A percentile compares a stretch with the other conserved stretches of the same genome.
These are phyloP conservation scores for Benitochromis conjunctus DNA, from an alignment of 2,113 vertebrate genomes.

Conservation along the genomic window DNA sequence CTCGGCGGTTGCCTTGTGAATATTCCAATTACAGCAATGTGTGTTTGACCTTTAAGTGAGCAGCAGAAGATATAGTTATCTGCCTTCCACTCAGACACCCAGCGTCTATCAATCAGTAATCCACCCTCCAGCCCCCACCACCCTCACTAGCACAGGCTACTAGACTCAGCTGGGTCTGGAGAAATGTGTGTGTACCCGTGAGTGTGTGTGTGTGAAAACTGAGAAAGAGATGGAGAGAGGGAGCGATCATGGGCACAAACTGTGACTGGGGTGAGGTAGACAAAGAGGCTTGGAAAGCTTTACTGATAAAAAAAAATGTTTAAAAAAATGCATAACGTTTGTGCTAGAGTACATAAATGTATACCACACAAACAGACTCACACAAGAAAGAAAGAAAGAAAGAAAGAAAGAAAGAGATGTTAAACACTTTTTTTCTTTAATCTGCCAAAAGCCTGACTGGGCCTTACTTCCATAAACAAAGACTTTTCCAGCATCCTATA, in stretches of 20 bases:
- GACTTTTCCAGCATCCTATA: constrained; percentile 61
- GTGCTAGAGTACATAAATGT: constrained; percentile 53
- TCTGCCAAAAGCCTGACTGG: constrained; percentile 61
- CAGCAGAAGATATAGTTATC: constrained; percentile 95
- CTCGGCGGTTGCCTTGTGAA: constrained; percentile 79
- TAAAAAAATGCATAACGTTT: constrained; percentile 72
- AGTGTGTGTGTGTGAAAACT: neutral
- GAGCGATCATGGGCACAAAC: constrained; percentile 36
- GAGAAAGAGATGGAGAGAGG: constrained; percentile 2
- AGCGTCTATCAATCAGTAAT: constrained; percentile 95
- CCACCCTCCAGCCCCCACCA: constrained; percentile 50
- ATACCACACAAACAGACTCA: constrained; percentile 11
- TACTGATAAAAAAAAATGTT: constrained; percentile 79
- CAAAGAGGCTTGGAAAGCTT: constrained; percentile 72
- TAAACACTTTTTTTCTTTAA: constrained; percentile 43
- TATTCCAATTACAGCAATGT: constrained; percentile 85
- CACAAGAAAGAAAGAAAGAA: neutral
- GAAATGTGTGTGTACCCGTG: neutral
- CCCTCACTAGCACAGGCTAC: neutral
- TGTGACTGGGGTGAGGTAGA: constrained; percentile 75
- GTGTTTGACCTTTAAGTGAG: constrained; percentile 95
- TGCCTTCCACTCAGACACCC: constrained; percentile 90
- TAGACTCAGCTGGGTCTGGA: neutral
- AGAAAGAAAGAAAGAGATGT: constrained; percentile 19
- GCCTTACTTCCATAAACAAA: constrained; percentile 73